Evolutionary conservation across 2,797 vertebrate species (phyloP).

Genomic region (Ptychadena robeensis): DNA sequence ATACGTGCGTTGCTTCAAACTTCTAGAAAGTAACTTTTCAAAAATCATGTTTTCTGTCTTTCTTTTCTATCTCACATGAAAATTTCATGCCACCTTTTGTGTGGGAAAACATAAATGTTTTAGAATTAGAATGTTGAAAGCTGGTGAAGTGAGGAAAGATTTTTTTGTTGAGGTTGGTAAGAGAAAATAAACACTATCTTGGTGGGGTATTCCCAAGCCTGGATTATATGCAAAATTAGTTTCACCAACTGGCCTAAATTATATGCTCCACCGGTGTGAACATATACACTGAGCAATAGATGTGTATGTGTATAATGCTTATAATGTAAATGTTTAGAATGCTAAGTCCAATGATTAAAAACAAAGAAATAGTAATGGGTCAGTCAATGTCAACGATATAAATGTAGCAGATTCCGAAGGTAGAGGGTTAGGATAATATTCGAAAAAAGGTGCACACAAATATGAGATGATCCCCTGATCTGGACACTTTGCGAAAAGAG

Average conservation of each 20-base stretch:
- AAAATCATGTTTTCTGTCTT: not conserved
- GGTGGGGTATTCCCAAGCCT: conserved; percentile 27
- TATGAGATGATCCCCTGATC: not conserved
- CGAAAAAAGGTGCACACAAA: not conserved
- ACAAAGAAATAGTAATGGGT: conserved; percentile 1
- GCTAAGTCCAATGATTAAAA: conserved; percentile 27
- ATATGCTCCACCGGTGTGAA: conserved; percentile 48
- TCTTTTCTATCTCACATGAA: not conserved
- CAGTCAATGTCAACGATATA: not conserved
- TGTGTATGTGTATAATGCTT: conserved; percentile 29
- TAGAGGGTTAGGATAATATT: not conserved
- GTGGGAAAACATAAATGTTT: conserved; percentile 17
- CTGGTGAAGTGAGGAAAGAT: conserved; percentile 24
- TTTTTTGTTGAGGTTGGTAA: conserved; percentile 20
- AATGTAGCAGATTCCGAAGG: not conserved
- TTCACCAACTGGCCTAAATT: conserved; percentile 41
- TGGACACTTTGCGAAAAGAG: not conserved
- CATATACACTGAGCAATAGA: conserved; percentile 36
- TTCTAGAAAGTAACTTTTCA: not conserved
- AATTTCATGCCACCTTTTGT: not conserved
- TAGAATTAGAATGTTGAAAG: not conserved
- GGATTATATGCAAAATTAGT: not conserved
- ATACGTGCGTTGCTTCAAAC: not conserved
- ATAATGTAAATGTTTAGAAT: conserved; percentile 31
- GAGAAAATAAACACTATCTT: conserved; percentile 40